Base-by-base conservation (phyloP, 92 coral and sea anemone genomes). In the Epizoanthus scotinus region DNA sequence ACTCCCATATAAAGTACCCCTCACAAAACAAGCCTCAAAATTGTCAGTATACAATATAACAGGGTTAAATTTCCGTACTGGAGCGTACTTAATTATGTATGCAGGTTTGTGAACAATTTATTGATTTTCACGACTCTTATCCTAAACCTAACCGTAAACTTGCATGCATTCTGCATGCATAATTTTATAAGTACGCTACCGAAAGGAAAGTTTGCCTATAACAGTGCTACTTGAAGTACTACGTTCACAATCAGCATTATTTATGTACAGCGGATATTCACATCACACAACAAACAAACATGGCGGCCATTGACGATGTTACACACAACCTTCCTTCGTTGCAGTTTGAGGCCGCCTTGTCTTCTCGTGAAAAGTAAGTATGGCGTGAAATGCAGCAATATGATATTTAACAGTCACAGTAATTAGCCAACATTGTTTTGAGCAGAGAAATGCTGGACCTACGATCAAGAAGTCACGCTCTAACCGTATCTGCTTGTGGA, bases 271-370 rank as follows among this genome's bases (percentile, higher is more conserved):
- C 81, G 81, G 81, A 25, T 59, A 44, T 44, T 7, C 52, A 13
- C 78, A 27, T 34, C 54, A 4, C 44, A 50, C 86, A 71, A 83
- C 74, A 67, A 89, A 86, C 88, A 87, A 88, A 85, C 65, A 94
- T 92, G 97, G 91, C 91, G 88, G 87, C 85, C 1, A 71, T 87
- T 1, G 97, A 92, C 58, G 97, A 95, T 80, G 87, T 95, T 31
- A 95, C 95, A 6, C 84, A 82, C 36, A 87, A 87, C 63, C 87
- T 95, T 24, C 98, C 97, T 12, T 85, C 97, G 12, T 79, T 95
- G 59, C 94, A 92, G 75, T 95, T 95, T 87, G 98, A 95, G 82
- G 92, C 98, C 5, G 98, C 98, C 53, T 79, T 95, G 34, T 81
- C 94, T 34, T 77, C 86, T 22, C 81, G 85, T 36, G 97, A 95